A percentile compares a stretch with the other conserved stretches of the same genome.
Evolutionary conservation across 2,888 invertebrate genomes (phyloP).

Genomic region (Hesperia comma): DNA sequence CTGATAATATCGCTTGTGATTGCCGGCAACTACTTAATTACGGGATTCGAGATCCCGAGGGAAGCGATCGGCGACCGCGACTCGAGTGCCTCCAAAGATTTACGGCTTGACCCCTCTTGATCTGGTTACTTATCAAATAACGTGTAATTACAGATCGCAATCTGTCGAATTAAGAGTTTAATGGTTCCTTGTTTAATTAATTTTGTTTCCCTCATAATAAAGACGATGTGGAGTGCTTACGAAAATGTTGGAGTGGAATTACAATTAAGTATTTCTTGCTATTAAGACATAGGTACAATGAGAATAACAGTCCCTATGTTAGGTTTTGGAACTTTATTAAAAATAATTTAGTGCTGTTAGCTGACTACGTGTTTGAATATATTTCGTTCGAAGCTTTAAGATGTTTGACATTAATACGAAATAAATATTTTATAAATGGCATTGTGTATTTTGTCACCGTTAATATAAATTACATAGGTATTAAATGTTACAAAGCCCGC

Average conservation of each 20-base stretch:
- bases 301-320: too few relatives aligned
- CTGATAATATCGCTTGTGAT: slow-evolving; percentile 68
- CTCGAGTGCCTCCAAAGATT: slow-evolving; percentile 59
- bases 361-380: too few relatives aligned
- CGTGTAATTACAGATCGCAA: slow-evolving; percentile 50
- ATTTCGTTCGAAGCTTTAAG: too few relatives aligned
- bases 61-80: slow-evolving; percentile 54
- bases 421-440: too few relatives aligned
- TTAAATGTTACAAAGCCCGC: too few relatives aligned
- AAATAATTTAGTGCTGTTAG: too few relatives aligned
- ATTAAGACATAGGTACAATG: neutral
- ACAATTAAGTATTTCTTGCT: neutral
- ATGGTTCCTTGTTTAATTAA: slow-evolving; percentile 48
- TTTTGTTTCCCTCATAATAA: neutral
- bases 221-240: too few relatives aligned
- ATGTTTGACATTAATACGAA: too few relatives aligned
- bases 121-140: slow-evolving; percentile 52
- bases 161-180: slow-evolving; percentile 48
- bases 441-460: too few relatives aligned
- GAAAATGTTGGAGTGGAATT: too few relatives aligned
- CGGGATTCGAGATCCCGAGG: slow-evolving; percentile 54
- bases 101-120: slow-evolving; percentile 72
- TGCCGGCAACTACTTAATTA: slow-evolving; percentile 72
- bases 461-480: too few relatives aligned
- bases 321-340: too few relatives aligned